Evolutionary conservation across 2,797 vertebrate species (phyloP), one percentile per base, ranked within the genome.

Genomic region (Adrianichthys oophorus): DNA sequence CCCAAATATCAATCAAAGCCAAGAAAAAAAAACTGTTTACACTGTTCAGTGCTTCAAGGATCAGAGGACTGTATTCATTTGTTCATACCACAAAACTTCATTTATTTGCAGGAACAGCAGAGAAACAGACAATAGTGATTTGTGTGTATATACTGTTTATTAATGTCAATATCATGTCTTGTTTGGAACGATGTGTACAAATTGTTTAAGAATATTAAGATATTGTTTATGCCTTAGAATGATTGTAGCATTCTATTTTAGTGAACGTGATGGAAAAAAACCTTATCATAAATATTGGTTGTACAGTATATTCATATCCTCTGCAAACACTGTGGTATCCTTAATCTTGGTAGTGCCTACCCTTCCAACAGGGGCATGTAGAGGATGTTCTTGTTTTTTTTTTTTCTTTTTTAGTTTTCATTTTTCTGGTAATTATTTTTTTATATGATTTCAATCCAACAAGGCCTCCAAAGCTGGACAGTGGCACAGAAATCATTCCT

Each of bases 151-250:
- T 98, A 96, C 92, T 98, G 97, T 99, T 97, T 95, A 98, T 98
- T 97, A 95, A 96, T 99, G 96, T 97, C 96, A 95, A 98, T 98
- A 98, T 96, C 94, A 94, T 93, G 96, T 98, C 94, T 97, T 95
- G 95, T 96, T 98, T 97, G 96, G 94, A 96, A 98, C 97, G 90
- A 99, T 97, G 95, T 99, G 96, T 99, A 99, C 93, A 98, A 98
- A 99, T 98, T 94, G 95, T 98, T 98, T 92, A 94, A 94, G 95
- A 95, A 95, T 95, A 95, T 98, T 95, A 87, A 89, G 88, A 91
- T 93, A 96, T 98, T 94, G 96, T 98, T 98, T 95, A 96, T 95
- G 96, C 96, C 96, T 98, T 98, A 98, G 97, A 93, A 96, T 92
- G 93, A 96, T 63, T 84, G 97, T 98, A 98, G 97, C 97, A 94